A percentile compares a stretch with the other conserved stretches of the same genome.
phyloP scores from a whole-genome alignment of 2,888 invertebrate genomes.

The Eupithecia insigniata region DNA sequence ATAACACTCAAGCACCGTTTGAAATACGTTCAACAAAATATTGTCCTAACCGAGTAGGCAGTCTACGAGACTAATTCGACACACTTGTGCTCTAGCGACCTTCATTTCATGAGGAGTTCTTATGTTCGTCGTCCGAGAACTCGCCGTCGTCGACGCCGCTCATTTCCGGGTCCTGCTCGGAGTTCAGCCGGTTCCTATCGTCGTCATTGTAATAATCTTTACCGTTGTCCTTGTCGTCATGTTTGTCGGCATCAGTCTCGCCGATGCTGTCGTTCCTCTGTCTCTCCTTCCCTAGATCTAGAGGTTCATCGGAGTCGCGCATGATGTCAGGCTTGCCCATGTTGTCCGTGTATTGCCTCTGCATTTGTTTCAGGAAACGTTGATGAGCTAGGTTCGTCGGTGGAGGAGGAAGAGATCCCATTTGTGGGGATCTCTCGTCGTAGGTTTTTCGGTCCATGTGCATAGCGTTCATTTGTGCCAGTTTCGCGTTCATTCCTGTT shows the following conservation, averaged over 20 bases:
- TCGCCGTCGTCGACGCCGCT: conserved; percentile 76
- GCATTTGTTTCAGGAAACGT: conserved; percentile 86
- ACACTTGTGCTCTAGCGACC: conserved; percentile 44
- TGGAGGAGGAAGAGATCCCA: conserved; percentile 82
- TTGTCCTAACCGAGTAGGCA: conserved; percentile 62
- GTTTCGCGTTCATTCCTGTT: conserved; percentile 90
- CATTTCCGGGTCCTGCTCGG: conserved; percentile 66
- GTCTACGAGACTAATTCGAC: conserved; percentile 57
- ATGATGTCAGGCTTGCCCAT: conserved; percentile 84
- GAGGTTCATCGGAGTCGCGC: conserved; percentile 81
- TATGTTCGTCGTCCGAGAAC: conserved; percentile 78
- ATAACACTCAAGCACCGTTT: conserved; percentile 82
- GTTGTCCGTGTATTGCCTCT: conserved; percentile 84
- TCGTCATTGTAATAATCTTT: conserved; percentile 70
- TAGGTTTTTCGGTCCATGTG: conserved; percentile 80
- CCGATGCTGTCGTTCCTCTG: conserved; percentile 70
- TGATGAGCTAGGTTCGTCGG: conserved; percentile 83
- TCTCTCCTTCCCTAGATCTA: conserved; percentile 83
- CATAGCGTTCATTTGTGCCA: conserved; percentile 89
- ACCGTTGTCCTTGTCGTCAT: conserved; percentile 82
- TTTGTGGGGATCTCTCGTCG: conserved; percentile 84
- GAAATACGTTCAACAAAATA: conserved; percentile 73
- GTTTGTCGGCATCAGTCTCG: conserved; percentile 75
- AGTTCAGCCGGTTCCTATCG: conserved; percentile 59
- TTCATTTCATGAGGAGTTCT: conserved; percentile 73